Evolutionary conservation across 2,888 invertebrate genomes (phyloP), one percentile per base, ranked within the genome.

Genomic region (Acrobasis suavella): DNA sequence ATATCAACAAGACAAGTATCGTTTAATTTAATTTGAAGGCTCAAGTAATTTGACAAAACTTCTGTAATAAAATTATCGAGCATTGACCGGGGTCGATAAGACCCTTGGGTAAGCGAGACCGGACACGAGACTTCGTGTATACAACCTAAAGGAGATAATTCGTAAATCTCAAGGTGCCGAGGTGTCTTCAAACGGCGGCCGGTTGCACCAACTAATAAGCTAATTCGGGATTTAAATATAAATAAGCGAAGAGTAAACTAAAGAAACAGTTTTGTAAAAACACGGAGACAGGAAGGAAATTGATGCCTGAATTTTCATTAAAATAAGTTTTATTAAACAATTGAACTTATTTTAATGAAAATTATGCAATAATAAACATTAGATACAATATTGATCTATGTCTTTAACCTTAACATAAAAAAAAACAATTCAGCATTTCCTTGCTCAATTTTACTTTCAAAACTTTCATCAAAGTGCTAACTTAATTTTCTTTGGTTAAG

Each of bases 21-120:
- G 81, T 89, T 91, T 90, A 89, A 91, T 89, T 91, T 87, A 87
- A 91, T 88, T 88, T 83, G 83, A 88, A 87, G 89, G 81, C 81
- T 82, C 80, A 80, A 85, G 89, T 87, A 88, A 90, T 89, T 87
- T 86, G 85, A 91, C 91, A 91, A 91, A 91, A 89, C 91, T 89
- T 88, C 81, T 86, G 89, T 91, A 89, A 86, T 90, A 90, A 91
- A 91, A 90, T 90, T 89, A 91, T 91, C 91, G 88, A 88, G 86
- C 85, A 83, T 82, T 86, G 89, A 87, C 88, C 88, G 86, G 75
- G 71, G 76, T 63, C 76, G 56, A 56, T 56, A 56, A 56, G 42
- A 22, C 9, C 22, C 5, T 46, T 42, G 42, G 42, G 42, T 12
- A 79, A 32, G 84, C 81, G 85, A 83, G 86, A 81, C 82, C 83